phyloP scores from a whole-genome alignment of 2,797 vertebrate genomes.

The Danio tinwini region DNA sequence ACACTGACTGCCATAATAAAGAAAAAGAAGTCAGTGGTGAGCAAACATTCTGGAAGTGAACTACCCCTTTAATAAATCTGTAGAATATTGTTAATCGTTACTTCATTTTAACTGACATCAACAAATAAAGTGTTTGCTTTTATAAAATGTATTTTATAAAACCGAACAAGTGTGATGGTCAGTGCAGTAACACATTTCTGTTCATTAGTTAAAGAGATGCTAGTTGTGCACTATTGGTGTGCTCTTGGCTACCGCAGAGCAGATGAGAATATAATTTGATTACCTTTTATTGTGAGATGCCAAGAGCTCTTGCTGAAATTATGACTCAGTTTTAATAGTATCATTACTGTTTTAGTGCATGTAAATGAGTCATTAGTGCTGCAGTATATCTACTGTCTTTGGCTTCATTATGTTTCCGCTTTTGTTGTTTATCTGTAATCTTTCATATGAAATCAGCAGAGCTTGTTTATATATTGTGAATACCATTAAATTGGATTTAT shows the following conservation, averaged over 20 bases:
- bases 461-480: neutral
- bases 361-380: constrained; percentile 27
- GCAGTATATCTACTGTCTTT: constrained; percentile 12
- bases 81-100: too few species aligned
- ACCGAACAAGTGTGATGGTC: neutral
- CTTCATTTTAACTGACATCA: too few species aligned
- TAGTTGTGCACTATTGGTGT: constrained; percentile 5
- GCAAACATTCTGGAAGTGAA: too few species aligned
- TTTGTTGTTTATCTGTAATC: constrained; percentile 22
- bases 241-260: neutral
- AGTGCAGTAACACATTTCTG: neutral
- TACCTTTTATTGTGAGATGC: constrained; percentile 31
- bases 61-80: too few species aligned
- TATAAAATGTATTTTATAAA: too few species aligned
- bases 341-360: constrained; percentile 26
- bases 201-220: constrained; percentile 40
- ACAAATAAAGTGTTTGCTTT: too few species aligned
- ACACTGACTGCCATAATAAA: too few species aligned
- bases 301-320: constrained; percentile 17
- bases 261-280: constrained; percentile 30
- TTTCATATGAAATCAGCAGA: constrained; percentile 14
- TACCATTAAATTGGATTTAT: neutral
- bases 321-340: constrained; percentile 16
- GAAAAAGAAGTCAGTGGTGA: too few species aligned
- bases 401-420: neutral